Percentiles rank a stretch among this genome's conserved stretches.
These are phyloP conservation scores for Drosophila murphyi DNA, from an alignment of 1,140 invertebrate species.

Conservation along the genomic window DNA sequence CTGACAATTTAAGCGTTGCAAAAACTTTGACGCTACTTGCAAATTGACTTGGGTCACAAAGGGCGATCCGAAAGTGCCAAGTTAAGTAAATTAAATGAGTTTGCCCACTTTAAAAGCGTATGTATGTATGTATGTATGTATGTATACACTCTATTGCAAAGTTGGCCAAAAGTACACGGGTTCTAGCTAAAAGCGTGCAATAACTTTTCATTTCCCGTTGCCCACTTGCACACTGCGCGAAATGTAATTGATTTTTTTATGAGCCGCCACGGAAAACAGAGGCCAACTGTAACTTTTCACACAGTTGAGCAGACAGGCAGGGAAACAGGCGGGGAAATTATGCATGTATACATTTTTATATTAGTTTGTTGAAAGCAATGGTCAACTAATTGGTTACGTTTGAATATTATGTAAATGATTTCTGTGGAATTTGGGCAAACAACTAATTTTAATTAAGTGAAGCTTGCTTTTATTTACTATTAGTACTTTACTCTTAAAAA, in stretches of 20 bases:
- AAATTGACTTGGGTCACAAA: conserved; percentile 56
- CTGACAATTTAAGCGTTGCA: conserved; percentile 59
- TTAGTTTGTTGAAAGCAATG: conserved; percentile 3
- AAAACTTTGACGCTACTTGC: conserved; percentile 36
- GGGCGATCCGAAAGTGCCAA: conserved; percentile 57
- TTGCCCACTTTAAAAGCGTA: conserved; percentile 60
- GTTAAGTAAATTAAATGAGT: conserved; percentile 74
- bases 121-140: not conserved
- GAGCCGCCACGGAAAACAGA: conserved; percentile 27
- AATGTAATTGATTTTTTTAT: conserved; percentile 70
- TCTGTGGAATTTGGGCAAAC: not conserved
- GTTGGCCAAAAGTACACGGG: conserved; percentile 42
- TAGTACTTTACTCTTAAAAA: not conserved
- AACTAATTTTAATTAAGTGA: not conserved
- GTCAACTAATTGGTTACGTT: conserved; percentile 2
- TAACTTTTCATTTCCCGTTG: conserved; percentile 72
- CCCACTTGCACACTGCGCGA: conserved; percentile 43
- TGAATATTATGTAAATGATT: not conserved
- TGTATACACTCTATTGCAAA: conserved; percentile 11
- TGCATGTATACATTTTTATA: conserved; percentile 12
- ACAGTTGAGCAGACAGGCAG: not conserved
- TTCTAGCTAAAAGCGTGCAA: conserved; percentile 63
- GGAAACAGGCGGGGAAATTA: not conserved
- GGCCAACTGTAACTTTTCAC: conserved; percentile 8
- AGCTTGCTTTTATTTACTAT: not conserved